Evolutionary conservation across 2,113 vertebrate species (phyloP), one percentile per base, ranked within the genome.

Genomic region (Meleagris gallopavo): DNA sequence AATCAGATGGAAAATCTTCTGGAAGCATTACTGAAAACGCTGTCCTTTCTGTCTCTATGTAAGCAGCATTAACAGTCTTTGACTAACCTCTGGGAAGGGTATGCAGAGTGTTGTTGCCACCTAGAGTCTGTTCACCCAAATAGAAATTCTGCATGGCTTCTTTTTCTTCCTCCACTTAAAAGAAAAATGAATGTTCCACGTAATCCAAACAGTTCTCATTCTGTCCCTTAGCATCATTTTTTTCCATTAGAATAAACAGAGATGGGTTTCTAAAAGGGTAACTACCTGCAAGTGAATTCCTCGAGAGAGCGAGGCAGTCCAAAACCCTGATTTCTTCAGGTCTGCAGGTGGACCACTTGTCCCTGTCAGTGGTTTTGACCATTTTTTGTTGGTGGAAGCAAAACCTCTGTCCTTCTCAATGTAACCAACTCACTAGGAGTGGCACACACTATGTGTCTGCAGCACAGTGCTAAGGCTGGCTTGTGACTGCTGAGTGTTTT

Each of bases 31-130:
- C 60, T 24, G 61, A 79, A 95, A 86, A 89, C 30, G 45, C 34
- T 30, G 1, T 57, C 2, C 3, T n/a, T 43, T 84, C 82, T 66
- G 32, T 5, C n/a, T 74, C 32, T 71, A 12, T 46, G 25, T 57
- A 64, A 74, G 50, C 34, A 82, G 52, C 38, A 4, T n/a, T 40
- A 38, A 78, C 6, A 54, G 18, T 18, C 15, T 70, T 41, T 10
- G 18, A 50, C 7, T 9, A 40, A 17, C 9, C 24, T 40, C 50
- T 40, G 29, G 6, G 29, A 34, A 40, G 43, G 29, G 91, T 96
- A 48, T 19, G 3, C 17, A 89, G 95, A 40, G 9, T 93, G 22
- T 69, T 95, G 74, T 96, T 97, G 97, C 97, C 98, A 98, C 83
- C 98, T 98, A 97, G 93, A 95, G 98, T 70, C 87, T 12, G 61